Base-by-base conservation (phyloP, 2,113 vertebrate species). In the Myotis davidii region DNA sequence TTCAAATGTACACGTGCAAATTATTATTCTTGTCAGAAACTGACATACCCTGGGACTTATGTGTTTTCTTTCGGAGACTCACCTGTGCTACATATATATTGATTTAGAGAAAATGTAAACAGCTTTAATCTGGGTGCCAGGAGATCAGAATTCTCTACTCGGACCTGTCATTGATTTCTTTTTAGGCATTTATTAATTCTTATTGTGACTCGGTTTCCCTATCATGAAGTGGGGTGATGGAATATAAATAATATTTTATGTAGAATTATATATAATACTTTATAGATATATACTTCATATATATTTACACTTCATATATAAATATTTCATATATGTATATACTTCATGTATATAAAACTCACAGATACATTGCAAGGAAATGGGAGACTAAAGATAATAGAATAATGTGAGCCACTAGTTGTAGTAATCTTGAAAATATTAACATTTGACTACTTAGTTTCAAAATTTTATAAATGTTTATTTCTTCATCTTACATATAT, bases 401-500 rank as follows among this genome's bases (percentile, higher is more conserved):
- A 73, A 74, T 54, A 56, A 83, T 52, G 11, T 73, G 37, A 87
- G 12, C 9, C 29, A 48, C 45, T 56, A 54, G 25, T 7, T 82
- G 2, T 10, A 61, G 29, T 61, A 64, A 85, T 79, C 52, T 39
- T 73, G 74, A 25, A 85, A 81, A 59, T 84, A 77, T 11, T 59
- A 72, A 90, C 5, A 82, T 90, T 96, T 91, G 20, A 92, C 72
- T 37, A 78, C 14, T 34, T 72, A 54, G 0, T 87, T 95, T 92
- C 34, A 88, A 84, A 88, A 17, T 77, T 96, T 91, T 92, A 56
- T 82, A 74, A 90, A 84, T 86, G 25, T 91, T 88, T 90, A 86
- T 85, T 77, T 86, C 50, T 81, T 85, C 59, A 45, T 81, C 8
- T 23, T 69, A 67, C 1, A 54, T 74, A 9, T 52, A 92, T 86